Evolutionary conservation across 2,113 vertebrate species (phyloP).

Genomic region (Echinops telfairi): DNA sequence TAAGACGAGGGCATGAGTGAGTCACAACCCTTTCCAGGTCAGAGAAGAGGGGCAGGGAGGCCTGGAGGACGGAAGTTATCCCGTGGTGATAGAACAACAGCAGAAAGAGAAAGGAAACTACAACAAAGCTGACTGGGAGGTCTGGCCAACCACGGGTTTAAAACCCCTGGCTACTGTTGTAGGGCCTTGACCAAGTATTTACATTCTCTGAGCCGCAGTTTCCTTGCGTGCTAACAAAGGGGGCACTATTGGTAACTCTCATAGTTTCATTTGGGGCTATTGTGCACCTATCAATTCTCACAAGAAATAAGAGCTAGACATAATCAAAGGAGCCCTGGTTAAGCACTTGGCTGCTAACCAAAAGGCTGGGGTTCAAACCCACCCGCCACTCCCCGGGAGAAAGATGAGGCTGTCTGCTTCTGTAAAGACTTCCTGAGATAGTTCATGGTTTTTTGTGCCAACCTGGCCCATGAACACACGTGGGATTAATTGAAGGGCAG

Average conservation of each 20-base stretch:
- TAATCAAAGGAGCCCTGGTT: not conserved
- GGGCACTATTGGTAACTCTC: not conserved
- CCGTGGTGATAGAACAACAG: not conserved
- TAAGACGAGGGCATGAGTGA: not conserved
- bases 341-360: not conserved
- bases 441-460: too few species aligned
- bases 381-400: not conserved
- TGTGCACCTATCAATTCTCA: not conserved
- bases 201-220: not conserved
- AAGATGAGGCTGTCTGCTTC: too few species aligned
- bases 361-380: not conserved
- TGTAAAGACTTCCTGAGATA: too few species aligned
- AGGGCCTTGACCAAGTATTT: not conserved
- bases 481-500: too few species aligned
- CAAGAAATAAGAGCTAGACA: not conserved
- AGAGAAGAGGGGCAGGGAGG: not conserved
- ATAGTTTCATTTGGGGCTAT: not conserved
- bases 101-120: not conserved
- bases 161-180: not conserved
- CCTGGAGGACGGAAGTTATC: not conserved
- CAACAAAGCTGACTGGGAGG: not conserved
- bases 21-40: not conserved
- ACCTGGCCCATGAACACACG: too few species aligned
- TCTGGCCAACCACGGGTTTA: not conserved
- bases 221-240: not conserved